Base-by-base conservation (phyloP, 2,888 invertebrate genomes). In the Ceraclea dissimilis region DNA sequence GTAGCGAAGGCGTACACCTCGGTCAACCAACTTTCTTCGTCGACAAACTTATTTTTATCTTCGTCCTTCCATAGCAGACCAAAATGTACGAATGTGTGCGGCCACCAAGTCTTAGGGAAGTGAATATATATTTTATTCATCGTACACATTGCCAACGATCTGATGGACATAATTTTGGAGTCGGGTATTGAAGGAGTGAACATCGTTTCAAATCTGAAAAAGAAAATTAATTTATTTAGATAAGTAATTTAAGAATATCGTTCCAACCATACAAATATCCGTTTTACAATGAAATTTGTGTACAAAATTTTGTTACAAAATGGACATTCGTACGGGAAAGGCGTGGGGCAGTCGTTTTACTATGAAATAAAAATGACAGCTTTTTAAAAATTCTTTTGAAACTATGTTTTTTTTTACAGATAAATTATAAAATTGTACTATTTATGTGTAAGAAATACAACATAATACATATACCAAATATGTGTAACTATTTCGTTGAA, bases 111-210 rank as follows among this genome's bases (percentile, higher is more conserved):
- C 39, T 75, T 68, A 1, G 81, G 76, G 67, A 86, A 89, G 66
- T 83, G 80, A 2, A 88, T 71, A 67, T 83, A 86, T 59, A 88
- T 79, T 73, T 88, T 89, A 66, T 85, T 79, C 1, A 85, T 77
- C 11, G 81, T 74, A 20, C 85, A 84, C 62, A 85, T 78, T 26
- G 79, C 80, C n/a, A 88, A 69, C 54, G 78, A 79, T 66, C 79
- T 70, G 62, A 85, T 85, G 10, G 81, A 71, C 57, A 70, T 73
- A 1, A 78, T 66, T 70, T 85, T 86, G 34, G 68, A 68, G 2
- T 66, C 63, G 2, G 84, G 79, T 20, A 86, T 68, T 13, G 72
- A 64, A 1, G 86, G 86, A 49, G 69, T 71, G 67, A 86, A 86
- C n/a, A 86, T 68, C 21, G 72, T 67, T 1, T 64, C 62, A 63